These are phyloP conservation scores for Microcebus jonahi DNA, from an alignment of 2,113 vertebrate genomes.

Conservation along the genomic window DNA sequence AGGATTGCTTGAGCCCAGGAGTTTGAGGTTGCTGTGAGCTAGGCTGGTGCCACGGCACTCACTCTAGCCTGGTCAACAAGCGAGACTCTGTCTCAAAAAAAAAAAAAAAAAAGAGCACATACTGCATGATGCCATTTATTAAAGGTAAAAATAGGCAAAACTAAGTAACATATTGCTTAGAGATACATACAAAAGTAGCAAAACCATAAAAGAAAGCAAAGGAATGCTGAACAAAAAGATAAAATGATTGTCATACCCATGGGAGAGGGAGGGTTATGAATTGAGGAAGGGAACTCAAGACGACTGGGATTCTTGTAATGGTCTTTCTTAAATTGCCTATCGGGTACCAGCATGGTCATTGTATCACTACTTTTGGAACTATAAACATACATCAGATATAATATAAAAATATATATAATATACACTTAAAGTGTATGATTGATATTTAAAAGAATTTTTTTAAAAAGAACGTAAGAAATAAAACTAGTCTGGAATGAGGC, in stretches of 20 bases:
- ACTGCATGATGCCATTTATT: neutral
- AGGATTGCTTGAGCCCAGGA: no score
- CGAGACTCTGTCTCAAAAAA: neutral
- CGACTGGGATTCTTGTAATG: neutral
- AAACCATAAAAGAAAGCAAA: neutral
- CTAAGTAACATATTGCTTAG: neutral
- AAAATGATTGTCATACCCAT: neutral
- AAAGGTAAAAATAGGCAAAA: neutral
- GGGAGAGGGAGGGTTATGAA: fast-evolving
- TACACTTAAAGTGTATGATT: neutral
- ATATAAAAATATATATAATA: neutral
- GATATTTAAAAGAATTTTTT: neutral
- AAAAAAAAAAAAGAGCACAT: neutral
- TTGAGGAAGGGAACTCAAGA: fast-evolving
- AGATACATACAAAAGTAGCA: no score
- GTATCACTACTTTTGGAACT: neutral
- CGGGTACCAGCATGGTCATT: neutral
- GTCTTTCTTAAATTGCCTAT: neutral
- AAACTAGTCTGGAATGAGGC: neutral
- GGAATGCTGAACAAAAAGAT: neutral
- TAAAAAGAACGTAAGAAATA: neutral
- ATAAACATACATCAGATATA: neutral
- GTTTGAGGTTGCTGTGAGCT: no score
- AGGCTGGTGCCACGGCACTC: no score
- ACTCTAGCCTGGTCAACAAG: no score